Percentiles rank a stretch among this genome's conserved stretches.
phyloP scores from a whole-genome alignment of 2,888 invertebrate genomes.

The Lysandra coridon region DNA sequence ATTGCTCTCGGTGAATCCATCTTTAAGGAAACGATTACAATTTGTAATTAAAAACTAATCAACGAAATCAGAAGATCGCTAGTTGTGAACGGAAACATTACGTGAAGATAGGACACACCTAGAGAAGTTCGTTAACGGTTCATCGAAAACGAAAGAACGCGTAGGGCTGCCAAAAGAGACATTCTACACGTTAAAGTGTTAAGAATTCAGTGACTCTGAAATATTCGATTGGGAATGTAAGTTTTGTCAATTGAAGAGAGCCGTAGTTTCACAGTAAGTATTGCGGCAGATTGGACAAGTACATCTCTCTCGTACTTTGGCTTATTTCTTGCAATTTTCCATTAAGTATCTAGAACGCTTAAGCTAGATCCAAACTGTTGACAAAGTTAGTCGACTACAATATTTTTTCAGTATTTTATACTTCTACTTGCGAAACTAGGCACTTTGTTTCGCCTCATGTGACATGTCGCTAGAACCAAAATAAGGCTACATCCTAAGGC shows the following conservation, averaged over 20 bases:
- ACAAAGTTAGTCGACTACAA: too few species aligned
- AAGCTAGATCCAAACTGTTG: too few species aligned
- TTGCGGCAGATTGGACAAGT: too few species aligned
- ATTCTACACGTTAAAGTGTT: not conserved
- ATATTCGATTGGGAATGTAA: not conserved
- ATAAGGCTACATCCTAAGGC: too few species aligned
- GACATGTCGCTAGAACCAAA: too few species aligned
- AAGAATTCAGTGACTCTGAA: not conserved
- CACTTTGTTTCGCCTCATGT: too few species aligned
- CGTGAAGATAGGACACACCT: conserved; percentile 68
- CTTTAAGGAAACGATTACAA: conserved; percentile 8
- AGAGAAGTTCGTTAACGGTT: conserved; percentile 75
- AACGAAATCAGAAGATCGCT: not conserved
- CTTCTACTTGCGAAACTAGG: too few species aligned
- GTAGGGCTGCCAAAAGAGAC: conserved; percentile 23
- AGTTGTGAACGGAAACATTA: conserved; percentile 51
- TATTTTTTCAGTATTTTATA: too few species aligned
- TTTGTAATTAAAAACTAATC: conserved; percentile 16
- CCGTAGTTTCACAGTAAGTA: too few species aligned
- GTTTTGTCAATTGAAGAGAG: not conserved
- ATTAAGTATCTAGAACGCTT: too few species aligned
- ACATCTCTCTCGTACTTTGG: too few species aligned
- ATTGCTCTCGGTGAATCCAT: not conserved
- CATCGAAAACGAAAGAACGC: conserved; percentile 75
- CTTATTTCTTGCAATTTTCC: too few species aligned